Percentiles rank a stretch among this genome's conserved stretches.
These are phyloP conservation scores for Azemiops feae DNA, from an alignment of 2,113 vertebrate species.

Conservation along the genomic window DNA sequence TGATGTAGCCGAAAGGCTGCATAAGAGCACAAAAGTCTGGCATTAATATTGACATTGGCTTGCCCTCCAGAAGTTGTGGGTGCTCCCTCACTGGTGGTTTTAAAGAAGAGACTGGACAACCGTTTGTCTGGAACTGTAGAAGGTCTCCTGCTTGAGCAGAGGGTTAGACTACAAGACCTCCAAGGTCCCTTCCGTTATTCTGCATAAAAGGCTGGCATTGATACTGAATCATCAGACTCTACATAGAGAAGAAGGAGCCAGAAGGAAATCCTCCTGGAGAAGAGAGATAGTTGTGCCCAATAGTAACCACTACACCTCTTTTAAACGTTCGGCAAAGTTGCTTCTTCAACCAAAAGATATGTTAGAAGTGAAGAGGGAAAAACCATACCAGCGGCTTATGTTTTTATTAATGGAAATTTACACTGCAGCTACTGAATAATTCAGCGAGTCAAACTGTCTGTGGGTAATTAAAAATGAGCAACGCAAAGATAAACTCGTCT, in stretches of 20 bases:
- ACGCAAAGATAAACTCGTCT: conserved; percentile 13
- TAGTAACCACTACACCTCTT: not conserved
- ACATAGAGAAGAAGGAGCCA: not conserved
- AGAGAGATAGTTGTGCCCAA: not conserved
- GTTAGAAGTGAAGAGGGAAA: not conserved
- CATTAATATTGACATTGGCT: not conserved
- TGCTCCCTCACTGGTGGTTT: not conserved
- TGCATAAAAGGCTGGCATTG: not conserved
- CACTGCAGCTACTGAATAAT: conserved; percentile 46
- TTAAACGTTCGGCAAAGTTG: not conserved
- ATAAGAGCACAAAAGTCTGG: not conserved
- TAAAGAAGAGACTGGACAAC: not conserved
- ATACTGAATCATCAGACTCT: not conserved
- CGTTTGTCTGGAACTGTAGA: not conserved
- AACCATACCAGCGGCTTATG: conserved; percentile 7
- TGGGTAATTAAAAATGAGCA: conserved; percentile 53
- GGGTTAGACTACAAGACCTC: not conserved
- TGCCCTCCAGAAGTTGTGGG: not conserved
- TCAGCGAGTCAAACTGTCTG: conserved; percentile 44
- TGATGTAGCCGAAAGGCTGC: not conserved
- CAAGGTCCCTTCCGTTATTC: not conserved
- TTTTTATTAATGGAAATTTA: conserved; percentile 40
- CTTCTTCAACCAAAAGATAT: not conserved
- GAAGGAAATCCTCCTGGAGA: not conserved
- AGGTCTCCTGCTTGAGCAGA: not conserved